Percentiles rank a stretch among this genome's conserved stretches.
These are phyloP conservation scores for Sthenelais limicola DNA, from an alignment of 2,888 invertebrate species.

Conservation along the genomic window DNA sequence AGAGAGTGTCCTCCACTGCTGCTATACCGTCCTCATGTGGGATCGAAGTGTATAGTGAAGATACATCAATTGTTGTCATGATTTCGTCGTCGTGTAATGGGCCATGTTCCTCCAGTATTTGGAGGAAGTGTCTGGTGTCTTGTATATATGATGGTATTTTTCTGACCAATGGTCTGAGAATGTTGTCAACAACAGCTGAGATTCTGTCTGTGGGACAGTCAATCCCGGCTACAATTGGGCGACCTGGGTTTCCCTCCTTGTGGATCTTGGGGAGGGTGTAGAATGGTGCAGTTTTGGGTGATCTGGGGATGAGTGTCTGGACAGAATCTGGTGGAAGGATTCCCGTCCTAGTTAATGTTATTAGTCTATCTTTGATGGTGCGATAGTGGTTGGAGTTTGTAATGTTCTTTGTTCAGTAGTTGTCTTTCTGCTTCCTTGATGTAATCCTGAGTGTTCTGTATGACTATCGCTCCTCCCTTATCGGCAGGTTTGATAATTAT, in stretches of 20 bases:
- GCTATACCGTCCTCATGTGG: too few relatives aligned
- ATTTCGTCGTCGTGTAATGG: not conserved
- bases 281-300: not conserved
- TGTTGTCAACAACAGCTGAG: not conserved
- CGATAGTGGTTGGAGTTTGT: not conserved
- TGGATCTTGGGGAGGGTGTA: constrained; percentile 1
- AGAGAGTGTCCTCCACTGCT: not conserved
- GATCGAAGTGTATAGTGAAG: constrained; percentile 8
- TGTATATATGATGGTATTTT: not conserved
- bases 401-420: not conserved
- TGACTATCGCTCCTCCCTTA: constrained; percentile 14
- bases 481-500: constrained; percentile 5
- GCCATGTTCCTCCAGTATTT: too few relatives aligned
- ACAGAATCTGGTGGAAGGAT: not conserved
- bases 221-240: not conserved
- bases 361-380: not conserved
- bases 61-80: constrained; percentile 6
- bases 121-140: constrained; percentile 1
- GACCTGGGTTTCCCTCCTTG: not conserved
- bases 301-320: not conserved
- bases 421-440: not conserved
- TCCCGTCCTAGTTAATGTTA: not conserved
- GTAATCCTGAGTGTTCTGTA: constrained; percentile 1
- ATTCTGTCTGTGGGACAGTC: not conserved
- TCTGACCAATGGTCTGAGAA: not conserved